phyloP scores from a whole-genome alignment of 2,797 vertebrate genomes.

The Manis pentadactyla region DNA sequence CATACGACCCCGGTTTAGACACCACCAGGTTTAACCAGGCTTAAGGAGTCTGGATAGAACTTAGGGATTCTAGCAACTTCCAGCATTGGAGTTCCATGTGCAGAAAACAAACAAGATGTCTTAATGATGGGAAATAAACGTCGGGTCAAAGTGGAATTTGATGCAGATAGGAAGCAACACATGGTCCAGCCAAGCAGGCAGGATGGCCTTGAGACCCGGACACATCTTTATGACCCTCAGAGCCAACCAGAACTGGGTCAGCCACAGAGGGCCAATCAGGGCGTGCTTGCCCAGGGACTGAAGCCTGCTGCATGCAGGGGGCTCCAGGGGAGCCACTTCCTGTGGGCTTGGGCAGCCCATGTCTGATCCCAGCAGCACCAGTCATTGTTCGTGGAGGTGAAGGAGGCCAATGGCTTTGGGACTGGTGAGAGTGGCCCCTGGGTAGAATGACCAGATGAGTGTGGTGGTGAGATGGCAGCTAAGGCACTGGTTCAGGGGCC shows the following conservation, averaged over 20 bases:
- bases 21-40: too few relatives aligned
- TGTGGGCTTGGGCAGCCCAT: slow-evolving; percentile 93
- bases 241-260: slow-evolving; percentile 93
- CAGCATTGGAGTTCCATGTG: not conserved
- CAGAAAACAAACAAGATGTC: not conserved
- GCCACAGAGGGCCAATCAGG: slow-evolving; percentile 93
- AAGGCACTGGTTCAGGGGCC: slow-evolving; percentile 84
- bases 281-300: slow-evolving; percentile 92
- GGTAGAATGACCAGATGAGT: slow-evolving; percentile 90
- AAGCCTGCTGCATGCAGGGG: slow-evolving; percentile 95
- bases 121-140: not conserved
- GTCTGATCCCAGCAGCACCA: slow-evolving; percentile 92
- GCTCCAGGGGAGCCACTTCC: slow-evolving; percentile 93
- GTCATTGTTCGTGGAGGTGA: slow-evolving; percentile 92
- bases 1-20: rapidly evolving
- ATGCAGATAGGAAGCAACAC: slow-evolving; percentile 93
- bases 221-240: slow-evolving; percentile 93
- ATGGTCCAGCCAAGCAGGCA: slow-evolving; percentile 93
- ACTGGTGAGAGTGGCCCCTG: slow-evolving; percentile 94
- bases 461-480: slow-evolving; percentile 88
- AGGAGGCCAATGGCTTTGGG: slow-evolving; percentile 92
- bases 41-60: not conserved
- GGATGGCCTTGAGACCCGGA: slow-evolving; percentile 93
- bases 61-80: not conserved
- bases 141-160: too few relatives aligned